Evolutionary conservation across 2,888 invertebrate species (phyloP), one percentile per base, ranked within the genome.

Genomic region (Aspidiotus rigidus): DNA sequence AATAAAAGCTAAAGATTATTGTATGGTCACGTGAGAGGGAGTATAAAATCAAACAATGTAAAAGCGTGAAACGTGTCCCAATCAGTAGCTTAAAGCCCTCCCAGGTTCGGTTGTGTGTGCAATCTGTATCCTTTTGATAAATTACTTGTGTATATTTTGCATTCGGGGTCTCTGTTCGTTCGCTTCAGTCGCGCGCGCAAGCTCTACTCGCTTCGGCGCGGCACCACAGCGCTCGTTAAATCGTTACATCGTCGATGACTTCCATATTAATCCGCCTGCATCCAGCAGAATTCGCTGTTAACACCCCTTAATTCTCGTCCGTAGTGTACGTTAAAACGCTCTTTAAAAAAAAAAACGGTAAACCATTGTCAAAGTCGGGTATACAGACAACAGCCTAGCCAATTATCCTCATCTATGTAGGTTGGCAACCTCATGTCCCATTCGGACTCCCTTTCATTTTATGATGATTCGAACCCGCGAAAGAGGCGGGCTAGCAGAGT

Each of bases 41-140:
- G 40, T 56, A 28, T 28, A 7, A 3, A 64, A 64, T 42, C 64
- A 17, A 66, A 66, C 66, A 66, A 66, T 66, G 42, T 59, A 41
- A 66, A 66, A 54, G 57, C 57, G 66, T 66, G 66, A 66, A 66
- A 66, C 59, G 66, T 59, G 66, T 42, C 56, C 57, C 56, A 66
- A 42, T 57, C 59, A 56, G 66, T 66, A 66, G 66, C 66, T 66
- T 66, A 66, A 44, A 57, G 42, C 66, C 56, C 56, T 16, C 40
- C 64, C 39, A 59, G 28, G 28, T 59, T 59, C 13, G 28, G 49
- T 62, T 39, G 39, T 54, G 40, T 54, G 63, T 44, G 39, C 63
- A 13, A 15, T 64, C 56, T 64, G 64, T 56, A 64, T 64, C 9
- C 39, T 53, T 56, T 17, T 57, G 66, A 66, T 66, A 66, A 66